Evolutionary conservation across 2,888 invertebrate species (phyloP).

Genomic region (Lasioglossum calceatum): DNA sequence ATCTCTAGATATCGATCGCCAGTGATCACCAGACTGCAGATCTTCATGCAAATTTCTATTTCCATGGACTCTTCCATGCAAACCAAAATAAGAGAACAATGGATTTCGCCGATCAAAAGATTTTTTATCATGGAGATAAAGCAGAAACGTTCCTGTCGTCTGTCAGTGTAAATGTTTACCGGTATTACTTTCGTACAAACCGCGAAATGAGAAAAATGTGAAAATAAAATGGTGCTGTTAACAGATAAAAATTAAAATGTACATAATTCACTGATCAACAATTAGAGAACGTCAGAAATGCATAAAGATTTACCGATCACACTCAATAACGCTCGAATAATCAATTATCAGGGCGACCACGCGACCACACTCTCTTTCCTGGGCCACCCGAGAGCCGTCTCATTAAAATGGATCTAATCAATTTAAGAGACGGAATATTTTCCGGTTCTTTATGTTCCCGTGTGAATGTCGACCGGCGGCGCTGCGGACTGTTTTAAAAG

Average conservation of each 20-base stretch:
- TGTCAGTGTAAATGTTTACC: background rate
- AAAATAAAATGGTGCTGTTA: background rate
- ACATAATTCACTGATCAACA: background rate
- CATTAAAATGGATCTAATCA: constrained; percentile 10
- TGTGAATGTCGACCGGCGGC: background rate
- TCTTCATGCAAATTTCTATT: background rate
- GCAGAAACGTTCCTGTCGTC: background rate
- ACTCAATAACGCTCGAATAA: background rate
- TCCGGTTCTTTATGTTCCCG: background rate
- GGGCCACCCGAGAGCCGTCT: background rate
- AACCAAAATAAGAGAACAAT: background rate
- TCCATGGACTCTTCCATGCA: background rate
- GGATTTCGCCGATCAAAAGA: background rate
- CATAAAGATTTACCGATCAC: background rate
- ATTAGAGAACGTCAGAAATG: background rate
- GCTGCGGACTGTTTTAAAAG: background rate
- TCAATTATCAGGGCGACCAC: background rate
- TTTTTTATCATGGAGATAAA: background rate
- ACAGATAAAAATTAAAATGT: background rate
- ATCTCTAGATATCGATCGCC: background rate
- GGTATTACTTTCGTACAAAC: background rate
- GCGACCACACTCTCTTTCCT: background rate
- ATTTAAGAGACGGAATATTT: background rate
- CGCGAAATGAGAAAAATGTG: background rate
- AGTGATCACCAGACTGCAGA: background rate